These are phyloP conservation scores for Gallinago jamesoni DNA, from an alignment of 2,113 vertebrate species.

Conservation along the genomic window DNA sequence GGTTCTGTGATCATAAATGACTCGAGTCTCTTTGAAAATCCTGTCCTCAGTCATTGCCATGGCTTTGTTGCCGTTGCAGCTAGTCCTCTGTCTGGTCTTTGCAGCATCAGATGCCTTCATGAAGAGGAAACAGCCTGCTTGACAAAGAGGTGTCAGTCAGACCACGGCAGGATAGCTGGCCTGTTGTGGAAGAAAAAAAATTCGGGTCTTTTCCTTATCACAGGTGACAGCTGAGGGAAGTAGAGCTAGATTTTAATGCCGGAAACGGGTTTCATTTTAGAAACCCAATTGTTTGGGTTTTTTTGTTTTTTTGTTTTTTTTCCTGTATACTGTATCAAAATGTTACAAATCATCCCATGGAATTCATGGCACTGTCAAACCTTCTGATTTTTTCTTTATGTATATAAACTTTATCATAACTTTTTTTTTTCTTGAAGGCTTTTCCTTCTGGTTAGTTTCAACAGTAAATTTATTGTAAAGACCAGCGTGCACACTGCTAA, in stretches of 20 bases:
- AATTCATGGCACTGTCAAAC: background rate
- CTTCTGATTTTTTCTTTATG: background rate
- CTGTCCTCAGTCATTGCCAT: background rate
- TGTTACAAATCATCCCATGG: background rate
- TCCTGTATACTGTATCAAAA: background rate
- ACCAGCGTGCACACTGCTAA: background rate
- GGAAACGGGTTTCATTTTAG: background rate
- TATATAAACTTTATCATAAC: background rate
- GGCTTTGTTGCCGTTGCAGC: background rate
- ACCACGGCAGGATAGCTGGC: background rate
- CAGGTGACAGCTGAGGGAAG: conserved; percentile 12
- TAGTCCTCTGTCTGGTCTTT: background rate
- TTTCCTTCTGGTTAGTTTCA: background rate
- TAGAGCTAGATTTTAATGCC: background rate
- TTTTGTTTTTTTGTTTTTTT: background rate
- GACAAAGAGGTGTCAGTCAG: conserved; percentile 35
- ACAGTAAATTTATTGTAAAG: background rate
- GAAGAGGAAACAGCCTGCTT: background rate
- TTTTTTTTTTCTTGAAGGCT: background rate
- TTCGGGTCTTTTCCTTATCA: background rate
- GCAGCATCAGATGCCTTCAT: background rate
- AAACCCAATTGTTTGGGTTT: background rate
- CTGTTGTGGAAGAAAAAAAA: background rate
- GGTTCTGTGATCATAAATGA: background rate
- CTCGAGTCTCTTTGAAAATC: background rate